Conservation (phyloP, 2,888 invertebrate genomes). For the Leptothorax acervorum region DNA sequence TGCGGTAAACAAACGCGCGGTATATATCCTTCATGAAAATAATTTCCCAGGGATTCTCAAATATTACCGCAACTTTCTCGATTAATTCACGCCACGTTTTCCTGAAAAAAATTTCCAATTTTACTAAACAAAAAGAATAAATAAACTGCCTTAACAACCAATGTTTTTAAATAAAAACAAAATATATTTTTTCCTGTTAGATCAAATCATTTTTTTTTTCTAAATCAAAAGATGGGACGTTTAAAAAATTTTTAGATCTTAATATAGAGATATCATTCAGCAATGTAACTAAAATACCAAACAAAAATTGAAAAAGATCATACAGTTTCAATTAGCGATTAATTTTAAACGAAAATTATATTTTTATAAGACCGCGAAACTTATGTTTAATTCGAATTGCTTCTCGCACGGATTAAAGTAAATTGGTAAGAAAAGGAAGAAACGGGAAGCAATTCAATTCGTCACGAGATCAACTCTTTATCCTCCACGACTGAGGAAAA, state of each 20-base stretch:
- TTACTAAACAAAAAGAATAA: slow-evolving; percentile 7
- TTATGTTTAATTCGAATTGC: not conserved
- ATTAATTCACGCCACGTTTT: not conserved
- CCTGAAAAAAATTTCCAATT: not conserved
- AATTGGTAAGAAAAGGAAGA: slow-evolving; percentile 3
- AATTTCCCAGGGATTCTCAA: slow-evolving; percentile 6
- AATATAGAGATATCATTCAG: not conserved
- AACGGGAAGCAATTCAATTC: not conserved
- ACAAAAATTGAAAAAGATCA: not conserved
- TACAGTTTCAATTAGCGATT: not conserved
- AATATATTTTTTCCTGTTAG: not conserved
- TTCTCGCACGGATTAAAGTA: not conserved
- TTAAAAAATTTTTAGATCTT: not conserved
- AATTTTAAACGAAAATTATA: not conserved
- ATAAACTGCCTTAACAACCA: not conserved
- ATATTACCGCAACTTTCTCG: not conserved
- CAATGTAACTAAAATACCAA: not conserved
- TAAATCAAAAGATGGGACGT: not conserved
- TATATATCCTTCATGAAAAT: not conserved
- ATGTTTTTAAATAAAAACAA: not conserved
- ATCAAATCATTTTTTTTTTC: not conserved
- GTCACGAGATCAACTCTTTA: not conserved
- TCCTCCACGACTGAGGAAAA: not conserved
- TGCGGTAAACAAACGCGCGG: not conserved
- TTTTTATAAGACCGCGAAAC: not conserved